Percentiles rank a stretch among this genome's conserved stretches.
Evolutionary conservation across 2,113 vertebrate genomes (phyloP).

Genomic region (Syrrhaptes paradoxus): DNA sequence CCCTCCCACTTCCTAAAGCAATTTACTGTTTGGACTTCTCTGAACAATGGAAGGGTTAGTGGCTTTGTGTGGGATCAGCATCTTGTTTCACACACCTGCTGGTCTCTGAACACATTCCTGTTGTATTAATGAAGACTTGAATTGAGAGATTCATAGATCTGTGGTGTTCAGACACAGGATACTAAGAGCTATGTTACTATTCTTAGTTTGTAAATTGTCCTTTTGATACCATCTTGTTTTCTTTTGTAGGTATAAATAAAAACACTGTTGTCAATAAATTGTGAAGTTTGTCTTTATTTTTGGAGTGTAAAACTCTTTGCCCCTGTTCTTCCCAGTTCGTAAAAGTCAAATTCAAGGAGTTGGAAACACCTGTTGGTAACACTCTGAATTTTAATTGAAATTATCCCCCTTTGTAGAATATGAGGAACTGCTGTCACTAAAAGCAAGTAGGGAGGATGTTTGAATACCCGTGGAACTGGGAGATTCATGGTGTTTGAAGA

Average conservation of each 20-base stretch:
- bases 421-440: background rate
- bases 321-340: background rate
- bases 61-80: constrained; percentile 76
- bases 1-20: constrained; percentile 57
- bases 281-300: constrained; percentile 71
- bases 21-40: constrained; percentile 64
- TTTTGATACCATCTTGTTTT: constrained; percentile 88
- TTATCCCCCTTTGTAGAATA: rapidly evolving
- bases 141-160: constrained; percentile 74
- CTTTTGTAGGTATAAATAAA: constrained; percentile 88
- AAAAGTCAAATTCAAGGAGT: background rate
- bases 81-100: constrained; percentile 63
- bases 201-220: constrained; percentile 83
- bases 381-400: background rate
- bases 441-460: background rate
- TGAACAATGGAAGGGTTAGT: constrained; percentile 69
- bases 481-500: background rate
- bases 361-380: background rate
- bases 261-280: constrained; percentile 81
- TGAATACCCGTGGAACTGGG: background rate
- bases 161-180: constrained; percentile 77
- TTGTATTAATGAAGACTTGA: constrained; percentile 73
- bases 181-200: constrained; percentile 80
- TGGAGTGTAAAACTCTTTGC: background rate
- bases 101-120: constrained; percentile 82